Conservation (phyloP, 2,888 invertebrate genomes). For the Aplocera efformata region DNA sequence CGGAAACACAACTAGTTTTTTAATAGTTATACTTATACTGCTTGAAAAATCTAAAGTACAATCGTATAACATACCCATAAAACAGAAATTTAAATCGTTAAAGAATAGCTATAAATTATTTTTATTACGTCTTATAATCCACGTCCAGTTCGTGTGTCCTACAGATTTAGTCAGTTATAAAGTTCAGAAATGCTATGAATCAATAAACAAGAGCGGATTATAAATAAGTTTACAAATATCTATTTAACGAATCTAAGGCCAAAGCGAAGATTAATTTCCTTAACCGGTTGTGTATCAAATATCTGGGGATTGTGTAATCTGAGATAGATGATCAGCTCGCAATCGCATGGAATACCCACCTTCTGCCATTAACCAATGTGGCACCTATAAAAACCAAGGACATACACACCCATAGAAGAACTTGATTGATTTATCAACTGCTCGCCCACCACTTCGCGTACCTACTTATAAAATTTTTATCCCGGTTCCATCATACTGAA, state of each 20-base stretch:
- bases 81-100: too few relatives aligned
- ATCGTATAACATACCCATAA: too few relatives aligned
- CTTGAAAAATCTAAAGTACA: too few relatives aligned
- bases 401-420: conserved; percentile 30
- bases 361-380: conserved; percentile 43
- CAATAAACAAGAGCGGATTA: conserved; percentile 37
- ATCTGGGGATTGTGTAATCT: conserved; percentile 53
- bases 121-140: too few relatives aligned
- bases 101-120: too few relatives aligned
- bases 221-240: conserved; percentile 38
- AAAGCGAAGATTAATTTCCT: conserved; percentile 43
- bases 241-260: conserved; percentile 42
- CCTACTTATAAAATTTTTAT: neutral
- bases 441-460: neutral
- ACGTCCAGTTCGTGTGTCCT: too few relatives aligned
- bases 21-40: too few relatives aligned
- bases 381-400: conserved; percentile 67
- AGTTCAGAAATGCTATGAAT: conserved; percentile 31
- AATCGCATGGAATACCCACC: conserved; percentile 50
- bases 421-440: conserved; percentile 44
- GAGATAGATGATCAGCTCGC: conserved; percentile 43
- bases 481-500: neutral
- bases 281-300: conserved; percentile 51
- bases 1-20: too few relatives aligned
- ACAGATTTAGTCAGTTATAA: conserved; percentile 23